A percentile compares a stretch with the other conserved stretches of the same genome.
phyloP scores from a whole-genome alignment of 2,797 vertebrate genomes.

The Hypotaenidia philippensis region DNA sequence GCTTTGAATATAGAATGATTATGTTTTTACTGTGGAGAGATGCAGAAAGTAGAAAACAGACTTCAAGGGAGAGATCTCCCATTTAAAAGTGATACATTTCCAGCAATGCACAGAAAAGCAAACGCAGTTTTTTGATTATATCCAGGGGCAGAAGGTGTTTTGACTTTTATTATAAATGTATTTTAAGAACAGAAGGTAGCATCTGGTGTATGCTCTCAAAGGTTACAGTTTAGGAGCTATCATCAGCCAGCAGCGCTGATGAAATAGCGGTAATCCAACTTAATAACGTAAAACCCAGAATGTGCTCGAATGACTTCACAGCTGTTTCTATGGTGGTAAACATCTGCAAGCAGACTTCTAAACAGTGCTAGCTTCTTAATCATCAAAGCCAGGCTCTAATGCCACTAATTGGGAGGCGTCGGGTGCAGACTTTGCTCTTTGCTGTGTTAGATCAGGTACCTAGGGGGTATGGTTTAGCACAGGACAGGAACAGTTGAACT shows the following conservation, averaged over 20 bases:
- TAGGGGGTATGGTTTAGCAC: too few relatives aligned
- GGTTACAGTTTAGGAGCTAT: background rate
- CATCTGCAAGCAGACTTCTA: background rate
- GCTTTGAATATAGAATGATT: background rate
- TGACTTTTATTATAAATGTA: background rate
- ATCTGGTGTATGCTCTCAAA: conserved; percentile 23
- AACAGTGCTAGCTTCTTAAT: background rate
- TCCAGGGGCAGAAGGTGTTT: background rate
- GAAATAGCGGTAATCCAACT: background rate
- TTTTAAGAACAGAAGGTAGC: background rate
- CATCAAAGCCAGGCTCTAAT: background rate
- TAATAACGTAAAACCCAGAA: background rate
- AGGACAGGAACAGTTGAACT: too few relatives aligned
- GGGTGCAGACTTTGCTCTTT: background rate
- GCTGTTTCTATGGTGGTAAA: background rate
- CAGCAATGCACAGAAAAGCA: background rate
- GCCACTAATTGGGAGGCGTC: background rate
- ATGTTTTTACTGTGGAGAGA: background rate
- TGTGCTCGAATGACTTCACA: background rate
- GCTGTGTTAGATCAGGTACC: background rate
- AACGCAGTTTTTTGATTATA: background rate
- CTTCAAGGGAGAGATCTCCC: background rate
- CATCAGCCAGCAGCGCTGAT: background rate
- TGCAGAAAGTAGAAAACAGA: background rate
- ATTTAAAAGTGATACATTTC: background rate